These are phyloP conservation scores for Eustalomyia histrio DNA, from an alignment of 2,888 invertebrate species.

Conservation along the genomic window DNA sequence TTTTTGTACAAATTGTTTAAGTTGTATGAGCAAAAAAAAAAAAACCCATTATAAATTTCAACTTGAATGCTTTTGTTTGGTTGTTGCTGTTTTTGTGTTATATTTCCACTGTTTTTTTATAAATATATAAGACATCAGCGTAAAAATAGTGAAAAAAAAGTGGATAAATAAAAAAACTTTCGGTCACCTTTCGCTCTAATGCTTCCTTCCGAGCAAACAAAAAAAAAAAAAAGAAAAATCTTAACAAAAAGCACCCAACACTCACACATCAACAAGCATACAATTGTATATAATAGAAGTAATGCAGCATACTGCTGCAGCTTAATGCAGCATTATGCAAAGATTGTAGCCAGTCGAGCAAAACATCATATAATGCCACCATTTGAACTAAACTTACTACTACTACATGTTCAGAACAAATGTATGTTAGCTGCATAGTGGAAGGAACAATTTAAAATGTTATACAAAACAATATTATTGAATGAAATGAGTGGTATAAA, in stretches of 20 bases:
- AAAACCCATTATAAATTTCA: slow-evolving; percentile 63
- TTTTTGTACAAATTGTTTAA: slow-evolving; percentile 10
- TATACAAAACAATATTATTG: too few relatives aligned
- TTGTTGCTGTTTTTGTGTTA: background rate
- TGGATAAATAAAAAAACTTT: slow-evolving; percentile 45
- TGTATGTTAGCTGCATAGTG: slow-evolving; percentile 23
- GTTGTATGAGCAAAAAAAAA: slow-evolving; percentile 9
- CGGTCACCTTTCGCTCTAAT: slow-evolving; percentile 66
- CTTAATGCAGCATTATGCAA: slow-evolving; percentile 58
- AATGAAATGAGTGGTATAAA: too few relatives aligned
- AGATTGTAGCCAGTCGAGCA: slow-evolving; percentile 59
- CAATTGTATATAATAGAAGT: slow-evolving; percentile 38
- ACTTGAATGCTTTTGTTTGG: slow-evolving; percentile 60
- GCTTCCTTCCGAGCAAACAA: slow-evolving; percentile 58
- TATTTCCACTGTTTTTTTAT: slow-evolving; percentile 30
- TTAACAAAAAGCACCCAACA: slow-evolving; percentile 25
- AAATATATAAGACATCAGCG: slow-evolving; percentile 39
- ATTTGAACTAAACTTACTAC: slow-evolving; percentile 33
- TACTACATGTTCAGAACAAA: slow-evolving; percentile 34
- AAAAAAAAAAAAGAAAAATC: slow-evolving; percentile 24
- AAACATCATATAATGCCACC: slow-evolving; percentile 58
- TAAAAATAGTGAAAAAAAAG: slow-evolving; percentile 43
- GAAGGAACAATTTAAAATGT: background rate
- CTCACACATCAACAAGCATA: background rate
- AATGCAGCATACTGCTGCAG: slow-evolving; percentile 54